These are phyloP conservation scores for Sardina pilchardus DNA, from an alignment of 2,113 vertebrate species.

Conservation along the genomic window DNA sequence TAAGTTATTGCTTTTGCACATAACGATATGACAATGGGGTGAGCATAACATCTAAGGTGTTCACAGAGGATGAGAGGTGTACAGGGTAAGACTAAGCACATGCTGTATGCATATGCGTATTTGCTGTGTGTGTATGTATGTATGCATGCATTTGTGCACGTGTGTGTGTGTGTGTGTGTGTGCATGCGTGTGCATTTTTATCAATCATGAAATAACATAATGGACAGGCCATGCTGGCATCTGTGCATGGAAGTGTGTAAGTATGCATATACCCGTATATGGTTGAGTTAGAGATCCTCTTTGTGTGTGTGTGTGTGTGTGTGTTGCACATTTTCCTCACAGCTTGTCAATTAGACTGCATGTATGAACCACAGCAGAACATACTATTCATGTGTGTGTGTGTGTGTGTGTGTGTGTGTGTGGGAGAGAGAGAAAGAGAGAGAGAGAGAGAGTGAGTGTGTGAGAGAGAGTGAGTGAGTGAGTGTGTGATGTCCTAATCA, in stretches of 20 bases:
- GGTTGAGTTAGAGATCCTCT: neutral
- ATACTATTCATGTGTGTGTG: constrained; percentile 1
- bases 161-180: neutral
- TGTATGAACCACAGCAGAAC: constrained; percentile 40
- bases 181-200: no score
- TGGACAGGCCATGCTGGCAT: neutral
- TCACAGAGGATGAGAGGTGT: neutral
- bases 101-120: neutral
- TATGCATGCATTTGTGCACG: neutral
- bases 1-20: neutral
- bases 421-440: neutral
- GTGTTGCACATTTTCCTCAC: constrained; percentile 57
- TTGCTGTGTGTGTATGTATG: neutral
- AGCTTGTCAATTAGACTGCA: constrained; percentile 37
- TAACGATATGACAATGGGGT: neutral
- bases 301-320: constrained; percentile 48
- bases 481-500: constrained; percentile 53
- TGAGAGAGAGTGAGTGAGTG: constrained; percentile 12
- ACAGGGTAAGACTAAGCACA: neutral
- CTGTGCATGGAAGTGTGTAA: neutral
- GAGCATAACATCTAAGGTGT: neutral
- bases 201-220: neutral
- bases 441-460: constrained; percentile 19
- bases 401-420: constrained; percentile 22
- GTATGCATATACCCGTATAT: neutral